Conservation (phyloP, 2,113 vertebrate species). For the Urocitellus parryii region DNA sequence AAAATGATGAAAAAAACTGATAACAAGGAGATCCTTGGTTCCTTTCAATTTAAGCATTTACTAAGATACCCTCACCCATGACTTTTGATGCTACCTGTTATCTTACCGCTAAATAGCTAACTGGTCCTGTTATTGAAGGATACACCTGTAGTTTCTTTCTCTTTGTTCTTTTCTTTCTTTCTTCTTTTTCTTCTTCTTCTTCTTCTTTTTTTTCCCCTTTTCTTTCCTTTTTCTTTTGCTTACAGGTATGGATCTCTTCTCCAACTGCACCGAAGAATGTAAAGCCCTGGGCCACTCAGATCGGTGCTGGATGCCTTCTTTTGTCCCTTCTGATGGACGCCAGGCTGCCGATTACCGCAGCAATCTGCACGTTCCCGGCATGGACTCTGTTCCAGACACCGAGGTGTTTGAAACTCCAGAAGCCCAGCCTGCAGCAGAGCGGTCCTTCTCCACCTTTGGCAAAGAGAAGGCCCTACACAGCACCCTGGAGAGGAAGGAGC, state of each 20-base stretch:
- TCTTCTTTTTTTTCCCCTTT: constrained; percentile 69
- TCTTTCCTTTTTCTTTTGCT: constrained; percentile 71
- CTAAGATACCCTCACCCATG: background rate
- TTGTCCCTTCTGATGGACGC: constrained; percentile 95
- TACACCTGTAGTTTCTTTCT: constrained; percentile 79
- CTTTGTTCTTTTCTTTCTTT: constrained; percentile 67
- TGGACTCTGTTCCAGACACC: constrained; percentile 99
- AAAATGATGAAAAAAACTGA: constrained; percentile 42
- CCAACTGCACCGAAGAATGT: constrained; percentile 99
- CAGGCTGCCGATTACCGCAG: constrained; percentile 99
- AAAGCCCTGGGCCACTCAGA: constrained; percentile 99
- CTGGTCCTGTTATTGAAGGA: constrained; percentile 58
- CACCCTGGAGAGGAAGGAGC: constrained; percentile 96
- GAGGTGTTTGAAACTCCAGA: constrained; percentile 97
- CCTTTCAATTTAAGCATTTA: background rate
- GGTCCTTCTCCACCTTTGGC: constrained; percentile 98
- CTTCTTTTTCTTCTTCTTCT: constrained; percentile 40
- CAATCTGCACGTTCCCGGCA: constrained; percentile 99
- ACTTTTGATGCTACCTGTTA: background rate
- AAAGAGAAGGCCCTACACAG: constrained; percentile 97
- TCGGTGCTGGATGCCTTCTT: constrained; percentile 99
- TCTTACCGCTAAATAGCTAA: too few relatives aligned
- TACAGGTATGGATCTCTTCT: constrained; percentile 97
- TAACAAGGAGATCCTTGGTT: background rate
- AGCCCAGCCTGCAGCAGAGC: constrained; percentile 91